These are phyloP conservation scores for Apis laboriosa DNA, from an alignment of 1,140 invertebrate species.

Conservation along the genomic window DNA sequence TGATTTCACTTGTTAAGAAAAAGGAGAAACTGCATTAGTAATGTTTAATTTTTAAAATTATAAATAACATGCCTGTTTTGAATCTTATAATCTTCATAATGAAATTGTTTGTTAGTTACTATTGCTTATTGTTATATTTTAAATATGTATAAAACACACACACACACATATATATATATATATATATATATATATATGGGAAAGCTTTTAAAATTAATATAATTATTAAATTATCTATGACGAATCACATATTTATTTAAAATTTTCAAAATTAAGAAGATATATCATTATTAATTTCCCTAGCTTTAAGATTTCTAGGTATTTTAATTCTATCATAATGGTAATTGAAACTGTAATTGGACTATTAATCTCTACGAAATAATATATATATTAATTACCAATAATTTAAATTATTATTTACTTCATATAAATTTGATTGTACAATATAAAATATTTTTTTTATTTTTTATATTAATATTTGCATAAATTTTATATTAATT, in stretches of 20 bases:
- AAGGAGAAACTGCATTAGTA: conserved; percentile 2
- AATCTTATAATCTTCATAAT: background rate
- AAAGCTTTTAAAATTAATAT: too few species aligned
- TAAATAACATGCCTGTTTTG: background rate
- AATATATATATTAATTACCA: too few species aligned
- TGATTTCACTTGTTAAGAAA: conserved; percentile 2
- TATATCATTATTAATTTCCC: background rate
- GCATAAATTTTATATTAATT: background rate
- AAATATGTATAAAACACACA: too few species aligned
- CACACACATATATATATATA: background rate
- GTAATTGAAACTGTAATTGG: background rate
- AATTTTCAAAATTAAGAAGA: background rate
- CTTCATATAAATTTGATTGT: background rate
- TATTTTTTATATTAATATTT: background rate
- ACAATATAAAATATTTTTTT: background rate
- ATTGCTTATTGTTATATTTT: background rate
- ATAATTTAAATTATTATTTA: background rate
- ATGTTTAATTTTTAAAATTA: background rate
- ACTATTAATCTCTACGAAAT: background rate
- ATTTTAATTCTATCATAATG: background rate
- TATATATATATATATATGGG: background rate
- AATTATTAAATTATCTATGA: background rate
- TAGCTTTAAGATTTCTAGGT: background rate
- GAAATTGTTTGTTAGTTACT: background rate
- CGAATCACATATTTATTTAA: background rate